Evolutionary conservation across 2,113 vertebrate species (phyloP).

Genomic region (Nyctereutes procyonoides): DNA sequence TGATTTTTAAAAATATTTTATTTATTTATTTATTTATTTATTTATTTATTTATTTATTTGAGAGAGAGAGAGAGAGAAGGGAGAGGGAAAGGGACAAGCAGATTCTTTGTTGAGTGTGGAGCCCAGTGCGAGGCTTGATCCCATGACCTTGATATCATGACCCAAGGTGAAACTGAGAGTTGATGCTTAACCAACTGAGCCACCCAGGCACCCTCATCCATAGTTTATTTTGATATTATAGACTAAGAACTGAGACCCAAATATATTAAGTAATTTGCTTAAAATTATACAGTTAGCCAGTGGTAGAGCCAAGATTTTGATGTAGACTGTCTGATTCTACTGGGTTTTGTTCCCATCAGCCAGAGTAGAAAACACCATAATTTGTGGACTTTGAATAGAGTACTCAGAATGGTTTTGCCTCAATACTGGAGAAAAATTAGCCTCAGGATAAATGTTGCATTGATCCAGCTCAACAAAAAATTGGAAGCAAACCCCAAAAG

Average conservation of each 20-base stretch:
- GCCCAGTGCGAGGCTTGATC: neutral
- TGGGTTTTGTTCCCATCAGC: neutral
- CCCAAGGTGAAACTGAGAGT: neutral
- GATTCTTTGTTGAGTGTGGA: neutral
- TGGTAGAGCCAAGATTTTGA: neutral
- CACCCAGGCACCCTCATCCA: neutral
- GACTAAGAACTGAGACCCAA: neutral
- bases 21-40: neutral
- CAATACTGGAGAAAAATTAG: neutral
- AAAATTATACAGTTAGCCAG: neutral
- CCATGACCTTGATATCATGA: neutral
- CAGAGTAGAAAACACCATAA: neutral
- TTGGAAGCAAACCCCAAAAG: neutral
- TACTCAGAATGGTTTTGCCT: neutral
- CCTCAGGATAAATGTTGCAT: neutral
- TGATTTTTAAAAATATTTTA: neutral
- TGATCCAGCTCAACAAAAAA: neutral
- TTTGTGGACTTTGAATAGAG: neutral
- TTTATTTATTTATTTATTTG: neutral
- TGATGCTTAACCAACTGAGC: neutral
- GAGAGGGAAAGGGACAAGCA: neutral
- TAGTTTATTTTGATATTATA: slow-evolving; percentile 14
- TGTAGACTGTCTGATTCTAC: neutral
- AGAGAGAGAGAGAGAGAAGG: neutral
- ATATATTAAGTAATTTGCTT: neutral